Conservation (phyloP, 2,113 vertebrate genomes). For the Colistium nudipinnis region DNA sequence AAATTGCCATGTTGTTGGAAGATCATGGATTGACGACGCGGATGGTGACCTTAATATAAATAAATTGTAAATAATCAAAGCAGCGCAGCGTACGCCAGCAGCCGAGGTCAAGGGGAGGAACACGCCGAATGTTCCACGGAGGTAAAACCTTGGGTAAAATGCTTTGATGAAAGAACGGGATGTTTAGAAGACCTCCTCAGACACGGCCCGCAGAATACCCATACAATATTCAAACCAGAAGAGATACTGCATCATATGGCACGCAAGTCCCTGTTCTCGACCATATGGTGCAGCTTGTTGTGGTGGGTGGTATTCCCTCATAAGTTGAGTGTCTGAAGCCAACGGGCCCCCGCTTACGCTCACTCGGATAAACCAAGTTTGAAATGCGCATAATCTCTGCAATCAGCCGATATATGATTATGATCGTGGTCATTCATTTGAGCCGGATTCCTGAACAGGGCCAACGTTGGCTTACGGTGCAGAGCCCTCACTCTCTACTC, state of each 20-base stretch:
- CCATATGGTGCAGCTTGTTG: constrained; percentile 42
- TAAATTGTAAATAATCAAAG: constrained; percentile 1
- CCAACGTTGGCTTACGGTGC: constrained; percentile 3
- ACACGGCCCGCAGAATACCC: neutral
- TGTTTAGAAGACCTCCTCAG: constrained; percentile 3
- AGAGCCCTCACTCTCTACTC: neutral
- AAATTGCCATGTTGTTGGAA: neutral
- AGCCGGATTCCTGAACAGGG: constrained; percentile 11
- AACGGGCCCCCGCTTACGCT: constrained; percentile 13
- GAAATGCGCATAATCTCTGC: constrained; percentile 3
- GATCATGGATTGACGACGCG: constrained; percentile 17
- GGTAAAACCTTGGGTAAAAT: neutral
- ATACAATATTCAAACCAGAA: neutral
- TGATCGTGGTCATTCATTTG: constrained; percentile 15
- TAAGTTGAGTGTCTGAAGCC: constrained; percentile 21
- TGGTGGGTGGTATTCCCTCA: constrained; percentile 34
- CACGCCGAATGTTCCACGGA: neutral
- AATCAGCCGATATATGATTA: constrained; percentile 1
- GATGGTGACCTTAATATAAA: constrained; percentile 6
- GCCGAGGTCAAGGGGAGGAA: neutral
- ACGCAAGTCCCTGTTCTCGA: constrained; percentile 6
- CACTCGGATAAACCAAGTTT: constrained; percentile 27
- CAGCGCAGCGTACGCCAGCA: neutral
- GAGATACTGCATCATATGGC: neutral
- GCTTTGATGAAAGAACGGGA: constrained; percentile 2